Percentiles rank a stretch among this genome's conserved stretches.
Evolutionary conservation across 2,797 vertebrate genomes (phyloP).

Genomic region (Xiphorhynchus erythropygius): DNA sequence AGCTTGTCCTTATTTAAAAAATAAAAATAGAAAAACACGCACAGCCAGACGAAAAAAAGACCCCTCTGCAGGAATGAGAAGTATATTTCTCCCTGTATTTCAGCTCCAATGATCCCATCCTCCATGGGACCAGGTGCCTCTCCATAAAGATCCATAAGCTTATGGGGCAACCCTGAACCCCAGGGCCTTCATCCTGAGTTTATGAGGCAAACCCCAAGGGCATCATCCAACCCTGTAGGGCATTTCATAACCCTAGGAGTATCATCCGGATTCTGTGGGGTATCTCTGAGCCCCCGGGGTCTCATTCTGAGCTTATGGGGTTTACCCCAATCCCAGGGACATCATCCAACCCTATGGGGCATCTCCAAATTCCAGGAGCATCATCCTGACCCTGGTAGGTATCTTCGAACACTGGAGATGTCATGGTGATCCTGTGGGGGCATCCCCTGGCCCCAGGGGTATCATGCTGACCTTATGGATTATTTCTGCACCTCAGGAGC

Average conservation of each 20-base stretch:
- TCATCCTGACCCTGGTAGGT: too few relatives aligned
- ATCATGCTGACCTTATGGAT: neutral
- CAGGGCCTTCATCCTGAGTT: neutral
- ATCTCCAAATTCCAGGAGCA: too few relatives aligned
- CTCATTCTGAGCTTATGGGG: neutral
- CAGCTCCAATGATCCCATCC: conserved; percentile 30
- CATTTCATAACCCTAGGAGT: neutral
- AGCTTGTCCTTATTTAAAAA: neutral
- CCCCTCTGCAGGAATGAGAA: conserved; percentile 28
- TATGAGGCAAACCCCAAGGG: neutral
- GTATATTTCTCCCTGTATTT: conserved; percentile 31
- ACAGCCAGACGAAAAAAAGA: conserved; percentile 45
- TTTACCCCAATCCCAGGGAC: neutral
- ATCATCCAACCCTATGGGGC: neutral
- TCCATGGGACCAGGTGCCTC: neutral
- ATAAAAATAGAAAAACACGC: conserved; percentile 47
- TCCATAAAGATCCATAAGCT: neutral
- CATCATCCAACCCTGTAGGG: too few relatives aligned
- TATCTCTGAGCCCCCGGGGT: neutral
- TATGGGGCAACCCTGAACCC: neutral
- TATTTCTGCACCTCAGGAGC: neutral
- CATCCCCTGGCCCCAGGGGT: neutral
- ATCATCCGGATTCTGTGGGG: too few relatives aligned
- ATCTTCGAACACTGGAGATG: too few relatives aligned
- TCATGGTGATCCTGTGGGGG: too few relatives aligned